phyloP scores from a whole-genome alignment of 1,140 invertebrate species.

The Portunus trituberculatus region DNA sequence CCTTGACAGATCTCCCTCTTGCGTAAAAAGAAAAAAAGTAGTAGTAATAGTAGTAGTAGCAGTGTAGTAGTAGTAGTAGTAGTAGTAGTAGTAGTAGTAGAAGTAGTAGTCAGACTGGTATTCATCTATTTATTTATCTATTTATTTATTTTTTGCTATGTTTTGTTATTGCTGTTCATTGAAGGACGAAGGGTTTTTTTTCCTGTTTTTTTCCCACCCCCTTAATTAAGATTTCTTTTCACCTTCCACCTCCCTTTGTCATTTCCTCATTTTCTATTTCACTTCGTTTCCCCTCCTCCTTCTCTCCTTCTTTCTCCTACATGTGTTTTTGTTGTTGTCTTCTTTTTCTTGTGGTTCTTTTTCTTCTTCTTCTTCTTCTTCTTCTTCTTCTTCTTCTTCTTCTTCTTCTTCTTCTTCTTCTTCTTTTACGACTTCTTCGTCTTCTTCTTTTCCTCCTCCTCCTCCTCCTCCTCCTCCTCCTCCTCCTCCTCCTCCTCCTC shows the following conservation, averaged over 20 bases:
- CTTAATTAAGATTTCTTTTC: no score
- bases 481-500: slow-evolving; percentile 3
- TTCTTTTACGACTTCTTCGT: not conserved
- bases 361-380: not conserved
- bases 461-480: slow-evolving; percentile 22
- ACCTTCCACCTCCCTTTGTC: not conserved
- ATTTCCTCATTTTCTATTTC: not conserved
- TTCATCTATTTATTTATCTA: no score
- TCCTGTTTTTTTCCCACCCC: no score
- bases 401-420: not conserved
- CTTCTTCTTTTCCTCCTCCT: not conserved
- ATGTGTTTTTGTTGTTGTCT: not conserved
- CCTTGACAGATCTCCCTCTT: no score
- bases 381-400: not conserved
- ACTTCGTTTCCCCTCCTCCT: not conserved
- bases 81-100: no score
- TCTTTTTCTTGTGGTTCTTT: not conserved
- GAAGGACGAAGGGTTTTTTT: no score
- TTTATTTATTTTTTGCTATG: no score
- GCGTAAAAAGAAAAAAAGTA: no score
- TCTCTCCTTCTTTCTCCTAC: not conserved
- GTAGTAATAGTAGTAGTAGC: no score
- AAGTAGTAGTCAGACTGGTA: no score
- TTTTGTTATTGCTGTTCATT: no score
- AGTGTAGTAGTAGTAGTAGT: no score